phyloP scores from a whole-genome alignment of 2,797 vertebrate species.

The Lagocephalus sceleratus region DNA sequence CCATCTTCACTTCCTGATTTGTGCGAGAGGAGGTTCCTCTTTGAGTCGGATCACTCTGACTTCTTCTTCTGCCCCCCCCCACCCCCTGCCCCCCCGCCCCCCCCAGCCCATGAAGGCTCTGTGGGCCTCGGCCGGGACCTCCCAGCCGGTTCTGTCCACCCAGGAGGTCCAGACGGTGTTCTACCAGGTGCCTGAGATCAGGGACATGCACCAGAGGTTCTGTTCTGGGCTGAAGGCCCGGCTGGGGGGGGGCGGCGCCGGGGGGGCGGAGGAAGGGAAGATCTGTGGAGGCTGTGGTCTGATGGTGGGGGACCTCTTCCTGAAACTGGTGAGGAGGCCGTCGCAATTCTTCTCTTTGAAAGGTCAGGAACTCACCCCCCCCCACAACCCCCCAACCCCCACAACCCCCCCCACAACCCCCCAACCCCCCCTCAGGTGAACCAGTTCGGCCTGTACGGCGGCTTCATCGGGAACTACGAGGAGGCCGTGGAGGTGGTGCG shows the following conservation, averaged over 20 bases:
- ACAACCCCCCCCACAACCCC: no score
- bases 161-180: slow-evolving; percentile 76
- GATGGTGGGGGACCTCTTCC: slow-evolving; percentile 74
- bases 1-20: no score
- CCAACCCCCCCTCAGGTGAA: slow-evolving; percentile 69
- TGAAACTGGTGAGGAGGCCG: slow-evolving; percentile 63
- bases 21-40: no score
- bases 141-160: slow-evolving; percentile 75
- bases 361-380: no score
- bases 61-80: neutral
- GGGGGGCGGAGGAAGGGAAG: slow-evolving; percentile 3
- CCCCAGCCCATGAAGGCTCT: slow-evolving; percentile 78
- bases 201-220: slow-evolving; percentile 71
- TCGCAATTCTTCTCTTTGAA: neutral
- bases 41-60: no score
- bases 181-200: slow-evolving; percentile 78
- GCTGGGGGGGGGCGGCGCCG: slow-evolving; percentile 24
- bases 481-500: slow-evolving; percentile 68
- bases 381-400: no score
- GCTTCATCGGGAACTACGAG: slow-evolving; percentile 77
- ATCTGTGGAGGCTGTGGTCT: slow-evolving; percentile 34
- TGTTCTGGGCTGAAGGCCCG: slow-evolving; percentile 56
- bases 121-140: slow-evolving; percentile 74
- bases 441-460: slow-evolving; percentile 74
- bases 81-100: neutral